Conservation (phyloP, 1,140 invertebrate genomes). For the Cataglyphis hispanica region DNA sequence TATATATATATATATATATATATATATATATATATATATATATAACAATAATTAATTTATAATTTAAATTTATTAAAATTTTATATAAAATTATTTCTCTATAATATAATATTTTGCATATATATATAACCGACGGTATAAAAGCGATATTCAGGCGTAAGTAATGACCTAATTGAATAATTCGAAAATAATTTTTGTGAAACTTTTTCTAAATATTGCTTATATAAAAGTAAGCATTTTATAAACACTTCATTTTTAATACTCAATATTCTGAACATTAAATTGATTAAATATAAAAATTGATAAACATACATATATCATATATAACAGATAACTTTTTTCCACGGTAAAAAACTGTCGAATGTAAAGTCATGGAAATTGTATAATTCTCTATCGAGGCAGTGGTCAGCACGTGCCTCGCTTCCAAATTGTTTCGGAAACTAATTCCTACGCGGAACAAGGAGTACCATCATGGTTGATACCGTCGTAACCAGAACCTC, state of each 20-base stretch:
- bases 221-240: background rate
- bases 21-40: too few relatives aligned
- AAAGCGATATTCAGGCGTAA: background rate
- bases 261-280: too few relatives aligned
- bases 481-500: constrained; percentile 69
- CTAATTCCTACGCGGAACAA: constrained; percentile 71
- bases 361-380: constrained; percentile 24
- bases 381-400: constrained; percentile 3
- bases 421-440: constrained; percentile 71
- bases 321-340: background rate
- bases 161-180: constrained; percentile 5
- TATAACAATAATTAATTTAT: too few relatives aligned
- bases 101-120: too few relatives aligned
- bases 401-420: constrained; percentile 51
- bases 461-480: constrained; percentile 60
- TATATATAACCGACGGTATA: background rate
- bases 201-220: background rate
- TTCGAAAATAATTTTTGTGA: background rate
- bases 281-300: too few relatives aligned
- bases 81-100: too few relatives aligned
- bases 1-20: too few relatives aligned
- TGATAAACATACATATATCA: background rate
- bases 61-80: too few relatives aligned
- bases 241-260: background rate
- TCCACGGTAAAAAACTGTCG: background rate